These are phyloP conservation scores for Plebejus argus DNA, from an alignment of 2,888 invertebrate species.

Conservation along the genomic window DNA sequence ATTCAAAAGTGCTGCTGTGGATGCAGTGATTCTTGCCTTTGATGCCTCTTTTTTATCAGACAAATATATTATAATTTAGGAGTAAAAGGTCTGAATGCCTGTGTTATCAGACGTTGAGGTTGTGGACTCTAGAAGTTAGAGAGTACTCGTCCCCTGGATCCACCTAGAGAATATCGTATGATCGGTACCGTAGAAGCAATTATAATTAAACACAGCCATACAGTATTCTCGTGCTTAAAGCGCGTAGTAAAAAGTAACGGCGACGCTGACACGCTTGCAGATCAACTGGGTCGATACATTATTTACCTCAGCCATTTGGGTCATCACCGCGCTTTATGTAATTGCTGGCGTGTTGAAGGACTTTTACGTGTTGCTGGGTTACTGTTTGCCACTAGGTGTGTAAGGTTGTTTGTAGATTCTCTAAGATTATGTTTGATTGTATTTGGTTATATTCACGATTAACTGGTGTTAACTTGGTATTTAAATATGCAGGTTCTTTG, in stretches of 20 bases:
- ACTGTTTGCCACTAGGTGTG: background rate
- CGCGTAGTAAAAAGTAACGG: slow-evolving; percentile 41
- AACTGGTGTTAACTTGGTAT: no score
- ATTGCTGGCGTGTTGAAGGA: slow-evolving; percentile 33
- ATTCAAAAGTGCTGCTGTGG: no score
- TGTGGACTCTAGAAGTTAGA: no score
- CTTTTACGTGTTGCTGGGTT: slow-evolving; percentile 6
- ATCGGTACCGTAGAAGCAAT: slow-evolving; percentile 20
- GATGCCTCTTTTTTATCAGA: no score
- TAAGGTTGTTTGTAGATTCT: background rate
- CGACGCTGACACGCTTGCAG: slow-evolving; percentile 38
- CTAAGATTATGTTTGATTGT: background rate
- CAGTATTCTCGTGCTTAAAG: slow-evolving; percentile 38
- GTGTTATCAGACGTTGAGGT: no score
- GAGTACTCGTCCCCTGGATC: no score
- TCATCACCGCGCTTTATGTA: slow-evolving; percentile 36
- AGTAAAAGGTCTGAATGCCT: no score
- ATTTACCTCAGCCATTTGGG: slow-evolving; percentile 41
- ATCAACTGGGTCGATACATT: slow-evolving; percentile 43
- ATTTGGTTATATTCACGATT: background rate
- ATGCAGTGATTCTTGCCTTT: no score
- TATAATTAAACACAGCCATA: slow-evolving; percentile 32
- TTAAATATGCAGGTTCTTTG: no score
- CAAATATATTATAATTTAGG: no score
- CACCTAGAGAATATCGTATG: no score